Evolutionary conservation across 2,113 vertebrate genomes (phyloP).

Genomic region (Paradoxurus hermaphroditus): DNA sequence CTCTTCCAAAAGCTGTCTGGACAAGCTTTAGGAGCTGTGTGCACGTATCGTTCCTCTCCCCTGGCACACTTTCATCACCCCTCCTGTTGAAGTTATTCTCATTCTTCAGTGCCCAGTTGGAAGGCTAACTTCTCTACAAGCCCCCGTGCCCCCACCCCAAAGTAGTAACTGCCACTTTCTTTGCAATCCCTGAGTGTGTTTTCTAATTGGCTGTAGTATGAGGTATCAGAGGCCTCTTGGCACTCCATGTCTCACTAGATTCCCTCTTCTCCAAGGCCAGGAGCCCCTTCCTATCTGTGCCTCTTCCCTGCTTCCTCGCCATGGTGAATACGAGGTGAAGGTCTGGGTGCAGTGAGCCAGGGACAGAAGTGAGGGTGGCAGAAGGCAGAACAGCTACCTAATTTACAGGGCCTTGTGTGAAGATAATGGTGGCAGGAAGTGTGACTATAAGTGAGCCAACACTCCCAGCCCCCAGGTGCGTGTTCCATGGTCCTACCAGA

Average conservation of each 20-base stretch:
- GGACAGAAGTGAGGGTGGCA: background rate
- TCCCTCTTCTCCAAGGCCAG: background rate
- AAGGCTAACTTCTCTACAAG: background rate
- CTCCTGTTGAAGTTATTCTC: background rate
- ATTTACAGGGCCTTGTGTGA: background rate
- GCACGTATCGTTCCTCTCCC: background rate
- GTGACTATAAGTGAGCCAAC: rapidly evolving
- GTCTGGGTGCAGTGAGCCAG: background rate
- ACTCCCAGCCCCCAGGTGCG: rapidly evolving
- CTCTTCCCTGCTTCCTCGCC: background rate
- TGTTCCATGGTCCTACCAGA: background rate
- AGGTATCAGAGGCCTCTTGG: background rate
- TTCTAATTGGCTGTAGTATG: background rate
- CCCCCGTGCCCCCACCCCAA: background rate
- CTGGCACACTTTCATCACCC: rapidly evolving
- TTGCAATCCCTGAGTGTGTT: rapidly evolving
- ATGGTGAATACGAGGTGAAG: background rate
- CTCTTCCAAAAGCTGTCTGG: background rate
- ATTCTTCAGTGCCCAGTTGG: background rate
- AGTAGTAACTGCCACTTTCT: rapidly evolving
- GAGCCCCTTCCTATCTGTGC: background rate
- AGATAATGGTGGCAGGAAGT: background rate
- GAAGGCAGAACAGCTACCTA: background rate
- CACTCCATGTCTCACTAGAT: rapidly evolving
- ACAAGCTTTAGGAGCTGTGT: rapidly evolving